Base-by-base conservation (phyloP, 2,113 vertebrate species). In the Podilymbus podiceps region DNA sequence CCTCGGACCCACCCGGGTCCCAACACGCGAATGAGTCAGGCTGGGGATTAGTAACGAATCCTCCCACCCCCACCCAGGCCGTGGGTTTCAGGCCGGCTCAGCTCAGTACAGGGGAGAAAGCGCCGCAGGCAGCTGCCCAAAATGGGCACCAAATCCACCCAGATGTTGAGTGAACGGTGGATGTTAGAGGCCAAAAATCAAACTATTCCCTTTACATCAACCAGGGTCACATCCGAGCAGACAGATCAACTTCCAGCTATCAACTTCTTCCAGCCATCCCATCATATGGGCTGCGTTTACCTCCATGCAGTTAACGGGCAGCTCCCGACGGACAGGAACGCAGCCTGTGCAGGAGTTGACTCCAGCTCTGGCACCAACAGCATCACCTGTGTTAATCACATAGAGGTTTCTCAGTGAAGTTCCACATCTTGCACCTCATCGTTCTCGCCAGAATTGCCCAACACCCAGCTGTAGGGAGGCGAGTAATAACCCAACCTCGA, bases 231-330 rank as follows among this genome's bases (percentile, higher is more conserved):
- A 59, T 31, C 75, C 58, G 33, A 40, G 12, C n/a, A 40, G 22
- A 24, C 3, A 9, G 40, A 63, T 9, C 14, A 3, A 12, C 46
- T 58, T 6, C n/a, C n/a, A n/a, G n/a, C n/a, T n/a, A n/a, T n/a
- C n/a, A 25, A 18, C 38, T 30, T 64, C 42, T 50, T 4, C 25
- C 68, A 84, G 72, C 52, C 80, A 67, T 56, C 35, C 63, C 67
- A 67, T 6, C 22, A 1, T 1, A 13, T 1, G 28, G 77, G 64
- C 85, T 81, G 63, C 42, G 59, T 42, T 64, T 28, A 7, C 14
- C 24, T 67, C 2, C 0, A 40, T 20, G 42, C 67, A 66, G 59
- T 2, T 18, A n/a, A 2, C 1, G 8, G 21, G n/a, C 14, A 80
- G 88, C 28, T 93, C 72, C 78, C 3, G 1, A 21, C 5, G 68